These are phyloP conservation scores for Sciurus niger DNA, from an alignment of 2,113 vertebrate genomes.

Conservation along the genomic window DNA sequence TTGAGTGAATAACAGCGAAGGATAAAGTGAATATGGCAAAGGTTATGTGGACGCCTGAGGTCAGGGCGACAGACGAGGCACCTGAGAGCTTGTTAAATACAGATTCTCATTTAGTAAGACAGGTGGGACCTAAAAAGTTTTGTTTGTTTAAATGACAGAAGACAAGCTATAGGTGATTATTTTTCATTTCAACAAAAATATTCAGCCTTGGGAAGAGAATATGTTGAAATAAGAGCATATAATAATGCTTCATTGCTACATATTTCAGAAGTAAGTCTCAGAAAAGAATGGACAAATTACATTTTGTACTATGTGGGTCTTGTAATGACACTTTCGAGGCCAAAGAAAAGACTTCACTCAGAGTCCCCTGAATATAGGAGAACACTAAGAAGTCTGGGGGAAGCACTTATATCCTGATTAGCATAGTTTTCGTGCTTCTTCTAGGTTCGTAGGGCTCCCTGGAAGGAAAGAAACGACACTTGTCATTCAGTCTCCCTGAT, in stretches of 20 bases:
- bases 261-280: not conserved
- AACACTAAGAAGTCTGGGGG: not conserved
- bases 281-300: not conserved
- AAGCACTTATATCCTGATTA: not conserved
- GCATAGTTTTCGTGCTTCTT: not conserved
- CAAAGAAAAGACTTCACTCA: not conserved
- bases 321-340: not conserved
- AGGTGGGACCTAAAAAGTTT: not conserved
- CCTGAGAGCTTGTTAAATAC: not conserved
- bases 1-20: not conserved
- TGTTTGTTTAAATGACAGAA: constrained; percentile 42
- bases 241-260: not conserved
- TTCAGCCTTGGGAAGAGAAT: not conserved
- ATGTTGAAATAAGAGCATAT: not conserved
- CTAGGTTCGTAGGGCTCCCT: not conserved
- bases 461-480: not conserved
- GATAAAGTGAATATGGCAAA: not conserved
- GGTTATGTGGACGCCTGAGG: not conserved
- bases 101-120: not conserved
- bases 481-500: not conserved
- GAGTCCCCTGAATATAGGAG: not conserved
- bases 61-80: not conserved
- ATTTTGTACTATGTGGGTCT: not conserved
- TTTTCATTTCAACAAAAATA: constrained; percentile 4
- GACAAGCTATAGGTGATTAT: not conserved